Evolutionary conservation across 2,888 invertebrate species (phyloP).

Genomic region (Scaptomyza reducta): DNA sequence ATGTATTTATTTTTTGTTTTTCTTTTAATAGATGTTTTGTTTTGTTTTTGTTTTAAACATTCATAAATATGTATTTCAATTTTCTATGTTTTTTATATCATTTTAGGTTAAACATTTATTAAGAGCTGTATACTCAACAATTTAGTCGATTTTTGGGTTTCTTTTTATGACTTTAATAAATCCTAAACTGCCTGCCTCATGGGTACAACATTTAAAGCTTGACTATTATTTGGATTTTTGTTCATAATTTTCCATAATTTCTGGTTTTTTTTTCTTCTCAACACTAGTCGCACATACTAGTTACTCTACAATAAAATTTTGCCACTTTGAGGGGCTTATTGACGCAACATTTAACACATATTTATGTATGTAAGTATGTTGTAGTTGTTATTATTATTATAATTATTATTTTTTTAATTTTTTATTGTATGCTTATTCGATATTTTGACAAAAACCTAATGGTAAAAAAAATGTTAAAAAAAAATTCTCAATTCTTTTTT

Average conservation of each 20-base stretch:
- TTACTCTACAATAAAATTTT: slow-evolving; percentile 59
- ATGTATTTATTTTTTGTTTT: slow-evolving; percentile 21
- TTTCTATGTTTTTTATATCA: slow-evolving; percentile 33
- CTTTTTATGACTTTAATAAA: slow-evolving; percentile 30
- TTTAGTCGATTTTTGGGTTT: slow-evolving; percentile 42
- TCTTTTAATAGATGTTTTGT: slow-evolving; percentile 37
- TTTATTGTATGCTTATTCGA: neutral
- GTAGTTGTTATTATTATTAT: slow-evolving; percentile 2
- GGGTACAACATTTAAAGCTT: slow-evolving; percentile 77
- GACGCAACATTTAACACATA: slow-evolving; percentile 70
- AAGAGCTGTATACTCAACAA: slow-evolving; percentile 55
- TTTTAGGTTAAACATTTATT: slow-evolving; percentile 54
- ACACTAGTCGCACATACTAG: slow-evolving; percentile 23
- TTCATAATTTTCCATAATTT: slow-evolving; percentile 7
- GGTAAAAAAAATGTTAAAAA: slow-evolving; percentile 58
- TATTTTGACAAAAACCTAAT: slow-evolving; percentile 14
- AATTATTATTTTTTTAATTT: neutral
- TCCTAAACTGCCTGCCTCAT: slow-evolving; percentile 18
- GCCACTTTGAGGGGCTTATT: slow-evolving; percentile 54
- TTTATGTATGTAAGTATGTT: slow-evolving; percentile 19
- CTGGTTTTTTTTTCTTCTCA: slow-evolving; percentile 13
- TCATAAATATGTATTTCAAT: slow-evolving; percentile 59
- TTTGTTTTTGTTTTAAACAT: slow-evolving; percentile 52
- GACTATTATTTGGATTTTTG: slow-evolving; percentile 51
- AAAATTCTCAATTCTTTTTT: slow-evolving; percentile 34